A percentile compares a stretch with the other conserved stretches of the same genome.
These are phyloP conservation scores for Triplophysa tibetana DNA, from an alignment of 2,113 vertebrate species.

Conservation along the genomic window DNA sequence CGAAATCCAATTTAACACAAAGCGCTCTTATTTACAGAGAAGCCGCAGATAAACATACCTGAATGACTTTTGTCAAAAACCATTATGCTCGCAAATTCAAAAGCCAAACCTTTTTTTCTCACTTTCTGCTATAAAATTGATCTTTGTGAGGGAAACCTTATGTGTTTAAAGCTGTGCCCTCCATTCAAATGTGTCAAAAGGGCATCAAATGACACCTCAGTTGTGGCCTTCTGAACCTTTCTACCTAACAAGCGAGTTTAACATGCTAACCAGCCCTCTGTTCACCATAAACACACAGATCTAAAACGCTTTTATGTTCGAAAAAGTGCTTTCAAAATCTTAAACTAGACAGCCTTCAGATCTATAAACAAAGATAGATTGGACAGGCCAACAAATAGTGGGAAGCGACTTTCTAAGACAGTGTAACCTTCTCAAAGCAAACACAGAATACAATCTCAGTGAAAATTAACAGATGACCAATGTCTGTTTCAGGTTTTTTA, in stretches of 20 bases:
- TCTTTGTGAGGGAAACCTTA: constrained; percentile 34
- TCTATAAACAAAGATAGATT: no score
- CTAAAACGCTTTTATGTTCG: not conserved
- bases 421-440: no score
- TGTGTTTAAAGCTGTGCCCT: constrained; percentile 8
- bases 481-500: no score
- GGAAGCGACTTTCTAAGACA: no score
- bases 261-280: not conserved
- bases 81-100: constrained; percentile 54
- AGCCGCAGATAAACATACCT: constrained; percentile 60
- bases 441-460: no score
- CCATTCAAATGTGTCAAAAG: not conserved
- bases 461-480: no score
- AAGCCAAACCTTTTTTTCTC: constrained; percentile 8
- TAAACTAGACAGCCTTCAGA: no score
- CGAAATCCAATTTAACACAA: constrained; percentile 66
- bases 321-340: no score
- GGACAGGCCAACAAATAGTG: no score
- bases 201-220: not conserved
- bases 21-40: constrained; percentile 62
- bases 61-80: constrained; percentile 62
- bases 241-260: not conserved
- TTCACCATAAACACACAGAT: not conserved
- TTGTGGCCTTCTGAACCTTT: not conserved
- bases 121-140: constrained; percentile 39